Conservation (phyloP, 2,113 vertebrate genomes). For the Steatornis caripensis region DNA sequence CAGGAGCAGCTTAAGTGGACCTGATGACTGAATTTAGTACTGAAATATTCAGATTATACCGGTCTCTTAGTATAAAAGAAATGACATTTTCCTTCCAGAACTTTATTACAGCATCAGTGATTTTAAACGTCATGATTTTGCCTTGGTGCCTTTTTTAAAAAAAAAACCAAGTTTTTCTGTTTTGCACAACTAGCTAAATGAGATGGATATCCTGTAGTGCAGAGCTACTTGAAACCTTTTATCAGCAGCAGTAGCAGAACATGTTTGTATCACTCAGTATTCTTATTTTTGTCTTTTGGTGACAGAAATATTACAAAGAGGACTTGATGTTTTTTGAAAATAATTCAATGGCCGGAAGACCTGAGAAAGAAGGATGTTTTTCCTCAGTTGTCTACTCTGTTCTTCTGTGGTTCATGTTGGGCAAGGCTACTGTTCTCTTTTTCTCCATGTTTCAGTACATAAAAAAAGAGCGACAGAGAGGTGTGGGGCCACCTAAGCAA, state of each 20-base stretch:
- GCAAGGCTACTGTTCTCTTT: neutral
- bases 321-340: neutral
- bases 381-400: neutral
- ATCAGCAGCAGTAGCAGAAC: neutral
- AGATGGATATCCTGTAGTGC: neutral
- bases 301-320: neutral
- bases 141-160: neutral
- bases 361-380: neutral
- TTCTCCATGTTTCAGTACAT: neutral
- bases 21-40: neutral
- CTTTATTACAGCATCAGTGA: neutral
- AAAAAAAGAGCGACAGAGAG: neutral
- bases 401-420: neutral
- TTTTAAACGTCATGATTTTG: neutral
- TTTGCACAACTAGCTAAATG: neutral
- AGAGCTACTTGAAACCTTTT: neutral
- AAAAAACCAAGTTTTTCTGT: neutral
- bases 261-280: neutral
- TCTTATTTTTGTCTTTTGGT: neutral
- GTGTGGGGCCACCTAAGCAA: neutral
- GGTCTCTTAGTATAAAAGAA: neutral
- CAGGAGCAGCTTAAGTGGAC: neutral
- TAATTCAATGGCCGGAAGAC: neutral
- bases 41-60: neutral
- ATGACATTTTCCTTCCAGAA: neutral